Evolutionary conservation across 2,797 vertebrate genomes (phyloP).

Genomic region (Brotula barbata): DNA sequence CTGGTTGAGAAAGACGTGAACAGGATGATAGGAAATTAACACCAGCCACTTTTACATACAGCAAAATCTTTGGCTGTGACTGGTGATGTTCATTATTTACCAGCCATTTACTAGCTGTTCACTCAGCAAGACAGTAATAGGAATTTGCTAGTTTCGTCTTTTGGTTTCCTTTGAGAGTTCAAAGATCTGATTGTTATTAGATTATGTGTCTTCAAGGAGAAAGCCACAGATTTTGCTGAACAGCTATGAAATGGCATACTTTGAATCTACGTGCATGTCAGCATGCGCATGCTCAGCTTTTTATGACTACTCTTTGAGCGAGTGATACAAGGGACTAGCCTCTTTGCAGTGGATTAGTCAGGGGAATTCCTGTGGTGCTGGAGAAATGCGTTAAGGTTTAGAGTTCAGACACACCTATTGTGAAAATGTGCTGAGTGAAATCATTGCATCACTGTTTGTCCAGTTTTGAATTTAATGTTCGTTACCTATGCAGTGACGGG

Average conservation of each 20-base stretch:
- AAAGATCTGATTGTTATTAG: constrained; percentile 40
- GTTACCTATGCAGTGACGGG: no score
- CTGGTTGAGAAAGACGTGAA: constrained; percentile 5
- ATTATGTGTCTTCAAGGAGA: neutral
- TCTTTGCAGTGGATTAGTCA: neutral
- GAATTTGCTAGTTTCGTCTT: constrained; percentile 1
- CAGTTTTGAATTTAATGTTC: neutral
- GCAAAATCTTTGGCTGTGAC: neutral
- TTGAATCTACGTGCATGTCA: constrained; percentile 35
- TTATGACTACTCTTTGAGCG: neutral
- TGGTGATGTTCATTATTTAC: neutral
- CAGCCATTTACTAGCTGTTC: neutral
- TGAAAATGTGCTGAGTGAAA: neutral
- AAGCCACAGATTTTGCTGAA: neutral
- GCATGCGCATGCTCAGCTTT: constrained; percentile 40
- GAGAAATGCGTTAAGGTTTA: constrained; percentile 13
- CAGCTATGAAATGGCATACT: constrained; percentile 36
- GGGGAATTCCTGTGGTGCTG: neutral
- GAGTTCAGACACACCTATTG: constrained; percentile 12
- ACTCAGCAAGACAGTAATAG: no score
- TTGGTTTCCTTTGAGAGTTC: constrained; percentile 24
- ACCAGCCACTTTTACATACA: neutral
- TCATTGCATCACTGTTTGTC: neutral
- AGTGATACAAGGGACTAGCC: neutral
- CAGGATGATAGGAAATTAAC: neutral